Evolutionary conservation across 2,888 invertebrate species (phyloP).

Genomic region (Zele albiditarsus): DNA sequence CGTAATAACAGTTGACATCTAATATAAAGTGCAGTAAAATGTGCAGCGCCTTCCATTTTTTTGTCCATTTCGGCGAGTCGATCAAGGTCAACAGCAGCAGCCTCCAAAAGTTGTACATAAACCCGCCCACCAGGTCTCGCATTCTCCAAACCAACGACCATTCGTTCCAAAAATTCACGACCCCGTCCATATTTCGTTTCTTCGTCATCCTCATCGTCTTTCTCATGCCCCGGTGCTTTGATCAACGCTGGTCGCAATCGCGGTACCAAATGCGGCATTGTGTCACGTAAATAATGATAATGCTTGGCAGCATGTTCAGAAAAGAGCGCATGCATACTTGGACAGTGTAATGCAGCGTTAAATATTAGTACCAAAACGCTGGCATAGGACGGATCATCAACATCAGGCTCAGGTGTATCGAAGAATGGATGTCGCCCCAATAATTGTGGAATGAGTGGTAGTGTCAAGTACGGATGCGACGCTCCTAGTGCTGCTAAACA

Average conservation of each 20-base stretch:
- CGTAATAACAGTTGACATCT: constrained; percentile 76
- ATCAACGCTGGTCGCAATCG: constrained; percentile 75
- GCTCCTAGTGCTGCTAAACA: constrained; percentile 92
- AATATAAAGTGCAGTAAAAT: constrained; percentile 87
- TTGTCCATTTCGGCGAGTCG: constrained; percentile 86
- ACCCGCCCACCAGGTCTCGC: constrained; percentile 77
- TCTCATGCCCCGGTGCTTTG: constrained; percentile 52
- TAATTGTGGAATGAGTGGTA: constrained; percentile 91
- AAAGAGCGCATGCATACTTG: constrained; percentile 92
- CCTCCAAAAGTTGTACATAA: constrained; percentile 72
- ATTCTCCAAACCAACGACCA: constrained; percentile 83
- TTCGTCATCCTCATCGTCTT: constrained; percentile 58
- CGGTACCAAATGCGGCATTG: constrained; percentile 93
- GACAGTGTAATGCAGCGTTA: constrained; percentile 93
- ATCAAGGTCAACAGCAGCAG: constrained; percentile 74
- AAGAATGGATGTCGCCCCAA: constrained; percentile 96
- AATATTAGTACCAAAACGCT: constrained; percentile 93
- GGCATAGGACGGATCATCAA: constrained; percentile 95
- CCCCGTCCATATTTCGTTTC: constrained; percentile 63
- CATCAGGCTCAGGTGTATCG: constrained; percentile 95
- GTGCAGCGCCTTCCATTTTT: constrained; percentile 84
- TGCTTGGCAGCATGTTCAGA: constrained; percentile 95
- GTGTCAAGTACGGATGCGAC: constrained; percentile 90
- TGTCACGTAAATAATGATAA: constrained; percentile 93
- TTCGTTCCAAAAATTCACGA: constrained; percentile 82